Conservation (phyloP, 2,888 invertebrate genomes). For the Alentia gelatinosa region DNA sequence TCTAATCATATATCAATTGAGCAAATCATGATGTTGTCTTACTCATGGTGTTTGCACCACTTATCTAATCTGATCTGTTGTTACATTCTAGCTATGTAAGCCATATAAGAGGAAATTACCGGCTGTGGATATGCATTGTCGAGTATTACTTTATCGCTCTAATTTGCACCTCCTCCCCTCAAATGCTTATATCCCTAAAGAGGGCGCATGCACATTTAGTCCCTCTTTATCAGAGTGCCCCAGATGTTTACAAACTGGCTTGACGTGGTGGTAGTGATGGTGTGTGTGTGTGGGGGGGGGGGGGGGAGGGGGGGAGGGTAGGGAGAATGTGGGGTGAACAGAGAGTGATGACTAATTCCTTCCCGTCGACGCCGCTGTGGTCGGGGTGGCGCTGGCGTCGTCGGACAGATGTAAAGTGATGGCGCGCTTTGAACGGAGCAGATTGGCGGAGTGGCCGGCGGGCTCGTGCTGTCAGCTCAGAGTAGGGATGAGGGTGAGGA, state of each 20-base stretch:
- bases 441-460: neutral
- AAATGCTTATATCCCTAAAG: too few species aligned
- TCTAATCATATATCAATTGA: too few species aligned
- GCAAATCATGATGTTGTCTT: too few species aligned
- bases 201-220: neutral
- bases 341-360: slow-evolving; percentile 1
- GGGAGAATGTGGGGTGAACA: slow-evolving; percentile 8
- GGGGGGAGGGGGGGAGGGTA: neutral
- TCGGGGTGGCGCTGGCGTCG: slow-evolving; percentile 22
- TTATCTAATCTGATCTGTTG: too few species aligned
- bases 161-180: too few species aligned
- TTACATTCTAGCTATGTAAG: too few species aligned
- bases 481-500: neutral
- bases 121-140: too few species aligned
- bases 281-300: neutral
- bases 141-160: too few species aligned
- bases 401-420: neutral
- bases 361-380: slow-evolving; percentile 16
- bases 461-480: neutral
- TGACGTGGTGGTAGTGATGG: too few species aligned
- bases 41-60: too few species aligned
- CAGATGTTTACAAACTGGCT: slow-evolving; percentile 17
- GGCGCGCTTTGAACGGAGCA: neutral
- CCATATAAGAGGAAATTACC: too few species aligned
- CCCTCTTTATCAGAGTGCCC: neutral